Conservation (phyloP, 37 sponge, comb jelly and placozoan genomes). For the Eunapius fragilis region DNA sequence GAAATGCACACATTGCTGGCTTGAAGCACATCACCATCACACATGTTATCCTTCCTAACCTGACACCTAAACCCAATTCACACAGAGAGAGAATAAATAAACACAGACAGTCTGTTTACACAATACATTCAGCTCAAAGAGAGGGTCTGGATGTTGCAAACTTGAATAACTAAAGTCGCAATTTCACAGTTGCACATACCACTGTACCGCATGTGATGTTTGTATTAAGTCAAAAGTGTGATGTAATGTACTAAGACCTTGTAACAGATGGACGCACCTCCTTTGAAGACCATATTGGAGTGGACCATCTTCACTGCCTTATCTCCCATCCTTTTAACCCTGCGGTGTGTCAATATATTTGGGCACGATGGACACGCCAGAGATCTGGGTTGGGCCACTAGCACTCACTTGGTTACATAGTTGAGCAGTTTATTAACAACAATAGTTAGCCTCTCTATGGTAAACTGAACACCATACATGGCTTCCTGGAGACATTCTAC, state of each 20-base stretch:
- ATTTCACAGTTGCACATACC: too few species aligned
- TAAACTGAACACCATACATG: constrained; percentile 62
- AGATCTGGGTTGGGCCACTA: background rate
- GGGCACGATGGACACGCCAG: background rate
- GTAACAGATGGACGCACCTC: background rate
- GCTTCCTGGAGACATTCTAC: constrained; percentile 74
- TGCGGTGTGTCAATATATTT: background rate
- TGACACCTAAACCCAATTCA: too few species aligned
- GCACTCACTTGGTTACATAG: constrained; percentile 47
- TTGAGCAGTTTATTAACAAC: constrained; percentile 81
- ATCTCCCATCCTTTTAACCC: constrained; percentile 48
- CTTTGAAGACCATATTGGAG: background rate
- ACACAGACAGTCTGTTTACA: too few species aligned
- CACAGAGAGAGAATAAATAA: too few species aligned
- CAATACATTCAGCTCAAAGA: too few species aligned
- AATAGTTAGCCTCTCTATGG: constrained; percentile 60
- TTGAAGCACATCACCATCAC: too few species aligned
- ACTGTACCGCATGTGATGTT: too few species aligned
- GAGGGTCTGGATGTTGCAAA: too few species aligned
- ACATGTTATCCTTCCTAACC: too few species aligned
- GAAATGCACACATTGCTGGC: background rate
- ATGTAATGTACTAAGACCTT: background rate
- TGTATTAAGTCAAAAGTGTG: too few species aligned
- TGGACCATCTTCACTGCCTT: constrained; percentile 20
- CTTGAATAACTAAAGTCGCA: too few species aligned